These are phyloP conservation scores for Oophaga pumilio DNA, from an alignment of 2,113 vertebrate species.

Conservation along the genomic window DNA sequence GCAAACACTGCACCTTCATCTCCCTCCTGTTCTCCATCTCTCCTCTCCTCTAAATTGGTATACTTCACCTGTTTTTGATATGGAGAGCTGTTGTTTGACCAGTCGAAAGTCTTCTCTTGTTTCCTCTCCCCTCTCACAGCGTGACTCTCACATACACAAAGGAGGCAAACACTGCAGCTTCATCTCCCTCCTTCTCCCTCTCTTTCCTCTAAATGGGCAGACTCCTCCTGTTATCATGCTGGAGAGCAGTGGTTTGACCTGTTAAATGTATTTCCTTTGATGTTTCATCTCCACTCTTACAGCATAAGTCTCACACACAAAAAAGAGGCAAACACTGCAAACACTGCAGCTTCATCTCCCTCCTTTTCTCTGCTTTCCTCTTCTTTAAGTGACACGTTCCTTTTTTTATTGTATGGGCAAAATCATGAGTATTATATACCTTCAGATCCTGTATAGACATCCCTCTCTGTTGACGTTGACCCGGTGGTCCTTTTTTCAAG, in stretches of 20 bases:
- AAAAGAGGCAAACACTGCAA: too few relatives aligned
- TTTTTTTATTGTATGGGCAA: neutral
- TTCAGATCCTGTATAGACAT: neutral
- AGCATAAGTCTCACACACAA: too few relatives aligned
- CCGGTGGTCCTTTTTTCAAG: neutral
- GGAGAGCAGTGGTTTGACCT: too few relatives aligned
- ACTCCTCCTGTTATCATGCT: too few relatives aligned
- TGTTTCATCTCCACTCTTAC: neutral
- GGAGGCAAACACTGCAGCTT: neutral
- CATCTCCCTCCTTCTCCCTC: neutral
- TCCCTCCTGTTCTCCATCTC: neutral
- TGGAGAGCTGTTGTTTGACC: too few relatives aligned
- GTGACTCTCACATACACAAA: neutral
- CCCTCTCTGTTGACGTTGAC: neutral
- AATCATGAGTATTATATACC: neutral
- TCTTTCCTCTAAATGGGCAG: too few relatives aligned
- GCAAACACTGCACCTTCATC: too few relatives aligned
- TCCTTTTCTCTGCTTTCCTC: neutral
- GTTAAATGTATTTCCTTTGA: too few relatives aligned
- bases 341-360: too few relatives aligned
- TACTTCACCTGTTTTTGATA: rapidly evolving
- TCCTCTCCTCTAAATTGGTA: neutral
- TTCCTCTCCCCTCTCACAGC: neutral
- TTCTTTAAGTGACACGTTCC: neutral
- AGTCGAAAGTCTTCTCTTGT: too few relatives aligned